A percentile compares a stretch with the other conserved stretches of the same genome.
Conservation (phyloP, 2,797 vertebrate species). For the Lepilemur septentrionalis region DNA sequence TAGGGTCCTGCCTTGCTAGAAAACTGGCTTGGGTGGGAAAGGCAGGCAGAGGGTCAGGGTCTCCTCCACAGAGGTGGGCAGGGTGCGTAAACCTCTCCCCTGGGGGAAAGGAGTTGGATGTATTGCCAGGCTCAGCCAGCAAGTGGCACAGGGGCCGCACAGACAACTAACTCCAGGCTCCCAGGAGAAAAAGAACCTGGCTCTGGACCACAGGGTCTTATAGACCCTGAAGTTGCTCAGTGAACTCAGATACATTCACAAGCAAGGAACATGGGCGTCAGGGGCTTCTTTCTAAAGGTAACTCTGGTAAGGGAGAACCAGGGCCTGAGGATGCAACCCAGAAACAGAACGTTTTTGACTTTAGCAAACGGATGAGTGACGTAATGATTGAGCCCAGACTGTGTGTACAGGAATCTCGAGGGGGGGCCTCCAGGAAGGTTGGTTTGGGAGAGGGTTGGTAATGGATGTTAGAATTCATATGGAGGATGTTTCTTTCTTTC, state of each 20-base stretch:
- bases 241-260: neutral
- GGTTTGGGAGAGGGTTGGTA: neutral
- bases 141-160: neutral
- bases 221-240: neutral
- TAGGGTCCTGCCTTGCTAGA: neutral
- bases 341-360: neutral
- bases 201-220: neutral
- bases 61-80: neutral
- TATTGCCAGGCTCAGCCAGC: constrained; percentile 36
- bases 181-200: neutral
- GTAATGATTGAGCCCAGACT: neutral
- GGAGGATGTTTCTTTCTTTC: neutral
- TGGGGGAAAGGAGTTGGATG: neutral
- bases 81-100: neutral
- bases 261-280: neutral
- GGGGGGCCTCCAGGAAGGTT: neutral
- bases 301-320: neutral
- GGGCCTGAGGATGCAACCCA: neutral
- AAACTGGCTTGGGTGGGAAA: neutral
- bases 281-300: neutral
- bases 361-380: neutral
- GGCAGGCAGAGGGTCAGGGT: neutral
- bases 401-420: neutral
- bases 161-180: neutral
- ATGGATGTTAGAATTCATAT: neutral